Conservation (phyloP, 2,888 invertebrate species). For the Polyommatus iphigenia region DNA sequence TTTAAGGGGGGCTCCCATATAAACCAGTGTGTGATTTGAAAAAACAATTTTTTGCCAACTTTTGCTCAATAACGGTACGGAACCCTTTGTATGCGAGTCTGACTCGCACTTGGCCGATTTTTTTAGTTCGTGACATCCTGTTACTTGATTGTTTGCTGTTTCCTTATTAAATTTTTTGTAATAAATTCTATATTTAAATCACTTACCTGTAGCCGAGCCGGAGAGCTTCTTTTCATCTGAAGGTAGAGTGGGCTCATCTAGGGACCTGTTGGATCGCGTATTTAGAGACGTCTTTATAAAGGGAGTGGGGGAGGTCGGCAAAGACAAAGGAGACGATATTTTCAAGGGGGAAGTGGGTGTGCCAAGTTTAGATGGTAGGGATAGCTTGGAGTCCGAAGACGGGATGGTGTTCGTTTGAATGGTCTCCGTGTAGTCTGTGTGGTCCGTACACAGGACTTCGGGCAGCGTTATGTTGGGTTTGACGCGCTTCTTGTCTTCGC, state of each 20-base stretch:
- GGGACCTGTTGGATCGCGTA: slow-evolving; percentile 52
- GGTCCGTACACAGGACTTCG: slow-evolving; percentile 64
- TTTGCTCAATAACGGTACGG: too few species aligned
- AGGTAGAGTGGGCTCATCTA: slow-evolving; percentile 49
- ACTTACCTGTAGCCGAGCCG: slow-evolving; percentile 72
- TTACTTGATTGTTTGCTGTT: too few species aligned
- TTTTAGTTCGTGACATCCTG: too few species aligned
- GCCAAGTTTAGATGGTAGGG: slow-evolving; percentile 64
- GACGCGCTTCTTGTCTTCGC: slow-evolving; percentile 49
- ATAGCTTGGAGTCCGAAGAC: slow-evolving; percentile 67
- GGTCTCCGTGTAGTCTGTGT: slow-evolving; percentile 46
- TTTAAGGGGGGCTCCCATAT: too few species aligned
- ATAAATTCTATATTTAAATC: slow-evolving; percentile 34
- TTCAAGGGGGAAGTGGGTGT: slow-evolving; percentile 67
- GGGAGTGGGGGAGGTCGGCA: slow-evolving; percentile 64
- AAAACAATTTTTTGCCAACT: too few species aligned
- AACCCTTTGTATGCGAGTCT: too few species aligned
- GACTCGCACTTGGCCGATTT: too few species aligned
- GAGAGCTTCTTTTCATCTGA: slow-evolving; percentile 46
- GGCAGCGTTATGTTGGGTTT: slow-evolving; percentile 63
- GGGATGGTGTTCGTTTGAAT: slow-evolving; percentile 50
- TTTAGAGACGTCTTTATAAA: slow-evolving; percentile 55
- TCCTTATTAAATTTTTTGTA: too few species aligned
- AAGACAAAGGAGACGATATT: slow-evolving; percentile 63
- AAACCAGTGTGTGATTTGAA: too few species aligned